Conservation (phyloP, 2,113 vertebrate species). For the Philantomba maxwellii region DNA sequence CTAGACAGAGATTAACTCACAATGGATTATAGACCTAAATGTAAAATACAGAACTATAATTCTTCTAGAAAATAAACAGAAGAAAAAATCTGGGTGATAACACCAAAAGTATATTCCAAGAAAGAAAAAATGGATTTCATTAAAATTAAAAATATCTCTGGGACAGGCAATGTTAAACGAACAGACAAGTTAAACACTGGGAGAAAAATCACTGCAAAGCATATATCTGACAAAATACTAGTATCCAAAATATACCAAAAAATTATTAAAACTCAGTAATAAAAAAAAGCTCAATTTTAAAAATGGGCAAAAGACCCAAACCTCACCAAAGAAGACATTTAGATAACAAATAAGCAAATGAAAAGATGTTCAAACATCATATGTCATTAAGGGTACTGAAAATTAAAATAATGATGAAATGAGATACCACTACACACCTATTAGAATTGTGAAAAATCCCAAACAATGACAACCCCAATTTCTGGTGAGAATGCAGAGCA, state of each 20-base stretch:
- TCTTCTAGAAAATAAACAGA: neutral
- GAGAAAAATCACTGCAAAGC: neutral
- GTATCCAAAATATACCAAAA: neutral
- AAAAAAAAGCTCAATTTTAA: neutral
- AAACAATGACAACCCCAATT: neutral
- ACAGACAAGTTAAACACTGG: neutral
- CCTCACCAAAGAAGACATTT: neutral
- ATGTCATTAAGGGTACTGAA: neutral
- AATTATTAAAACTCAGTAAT: neutral
- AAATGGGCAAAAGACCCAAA: neutral
- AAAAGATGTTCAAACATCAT: neutral
- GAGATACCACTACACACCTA: neutral
- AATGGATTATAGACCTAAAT: neutral
- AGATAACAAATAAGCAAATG: neutral
- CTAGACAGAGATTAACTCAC: neutral
- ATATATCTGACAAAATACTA: neutral
- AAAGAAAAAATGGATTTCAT: neutral
- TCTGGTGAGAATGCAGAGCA: neutral
- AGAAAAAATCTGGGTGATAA: neutral
- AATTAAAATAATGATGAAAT: neutral
- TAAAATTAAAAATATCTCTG: neutral
- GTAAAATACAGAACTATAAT: neutral
- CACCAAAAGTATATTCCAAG: neutral
- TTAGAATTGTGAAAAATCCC: neutral
- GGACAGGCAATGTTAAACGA: neutral